Conservation (phyloP, 2,113 vertebrate species). For the Tyrannus savana region DNA sequence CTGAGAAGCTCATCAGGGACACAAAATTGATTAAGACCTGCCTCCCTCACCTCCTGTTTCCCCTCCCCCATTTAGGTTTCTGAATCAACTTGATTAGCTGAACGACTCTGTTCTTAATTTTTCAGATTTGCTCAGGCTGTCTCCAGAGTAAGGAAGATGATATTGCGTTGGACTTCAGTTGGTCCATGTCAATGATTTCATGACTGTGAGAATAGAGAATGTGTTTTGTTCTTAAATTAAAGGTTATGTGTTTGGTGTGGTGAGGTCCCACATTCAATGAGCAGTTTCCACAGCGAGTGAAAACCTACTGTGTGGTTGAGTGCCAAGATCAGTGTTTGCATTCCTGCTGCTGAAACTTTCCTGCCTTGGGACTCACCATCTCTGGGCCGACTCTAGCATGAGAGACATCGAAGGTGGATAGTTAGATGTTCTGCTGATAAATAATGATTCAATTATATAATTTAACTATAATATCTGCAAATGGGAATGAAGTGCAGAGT, state of each 20-base stretch:
- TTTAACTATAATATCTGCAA: slow-evolving; percentile 13
- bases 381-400: not conserved
- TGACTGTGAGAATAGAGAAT: not conserved
- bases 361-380: not conserved
- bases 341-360: not conserved
- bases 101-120: not conserved
- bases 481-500: not conserved
- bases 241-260: not conserved
- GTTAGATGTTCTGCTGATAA: slow-evolving; percentile 38
- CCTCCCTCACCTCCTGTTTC: too few relatives aligned
- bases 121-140: slow-evolving; percentile 5
- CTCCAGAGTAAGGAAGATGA: not conserved
- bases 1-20: slow-evolving; percentile 11
- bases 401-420: not conserved
- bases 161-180: not conserved
- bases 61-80: not conserved
- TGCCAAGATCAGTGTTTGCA: not conserved
- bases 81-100: slow-evolving; percentile 16
- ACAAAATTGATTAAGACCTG: slow-evolving; percentile 20
- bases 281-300: not conserved
- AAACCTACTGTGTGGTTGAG: not conserved
- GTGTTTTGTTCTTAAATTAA: not conserved
- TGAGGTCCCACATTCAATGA: not conserved
- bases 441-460: slow-evolving; percentile 33
- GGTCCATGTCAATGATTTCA: not conserved